Evolutionary conservation across 2,113 vertebrate genomes (phyloP), one percentile per base, ranked within the genome.

Genomic region (Atlantisia rogersi): DNA sequence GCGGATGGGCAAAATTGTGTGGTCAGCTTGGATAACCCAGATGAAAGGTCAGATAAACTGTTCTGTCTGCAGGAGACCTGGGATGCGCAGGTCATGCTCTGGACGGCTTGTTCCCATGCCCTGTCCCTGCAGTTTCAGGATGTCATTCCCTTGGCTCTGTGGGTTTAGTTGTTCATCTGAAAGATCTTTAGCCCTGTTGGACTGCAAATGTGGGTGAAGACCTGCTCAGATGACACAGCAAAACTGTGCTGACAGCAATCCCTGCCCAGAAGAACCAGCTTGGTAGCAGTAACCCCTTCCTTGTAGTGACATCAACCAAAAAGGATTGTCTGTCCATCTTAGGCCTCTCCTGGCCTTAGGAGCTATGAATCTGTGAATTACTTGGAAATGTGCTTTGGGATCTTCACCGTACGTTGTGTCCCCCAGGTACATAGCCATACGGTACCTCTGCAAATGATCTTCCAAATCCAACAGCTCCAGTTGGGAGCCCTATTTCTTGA

Each of bases 41-140:
- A 29, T 0, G 0, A 82, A 71, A 77, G 64, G 58, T 60, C 70
- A 71, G 31, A 25, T 60, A 80, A 82, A 76, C 68, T n/a, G 18
- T 79, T 85, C 62, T 42, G 11, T 56, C 74, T 92, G n/a, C 9
- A 46, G 39, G 58, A 89, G 74, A 75, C 11, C 58, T 68, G 56
- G 52, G 42, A 68, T 79, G 39, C 1, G 0, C 42, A 35, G 39
- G 35, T 92, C 1, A 0, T 3, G 2, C 21, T 85, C 58, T 87
- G 88, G 42, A 48, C 3, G 1, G 40, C 24, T 94, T 56, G 58
- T 82, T 93, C 75, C 90, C 32, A 39, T 48, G 35, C 24, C 16
- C 78, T 79, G 48, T 87, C 48, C 17, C 40, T 0, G 0, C 1
- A 0, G 19, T 53, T 94, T 90, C 53, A 82, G 55, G 28, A 48